Conservation (phyloP, 2,888 invertebrate genomes). For the Blastobasis lacticolella region DNA sequence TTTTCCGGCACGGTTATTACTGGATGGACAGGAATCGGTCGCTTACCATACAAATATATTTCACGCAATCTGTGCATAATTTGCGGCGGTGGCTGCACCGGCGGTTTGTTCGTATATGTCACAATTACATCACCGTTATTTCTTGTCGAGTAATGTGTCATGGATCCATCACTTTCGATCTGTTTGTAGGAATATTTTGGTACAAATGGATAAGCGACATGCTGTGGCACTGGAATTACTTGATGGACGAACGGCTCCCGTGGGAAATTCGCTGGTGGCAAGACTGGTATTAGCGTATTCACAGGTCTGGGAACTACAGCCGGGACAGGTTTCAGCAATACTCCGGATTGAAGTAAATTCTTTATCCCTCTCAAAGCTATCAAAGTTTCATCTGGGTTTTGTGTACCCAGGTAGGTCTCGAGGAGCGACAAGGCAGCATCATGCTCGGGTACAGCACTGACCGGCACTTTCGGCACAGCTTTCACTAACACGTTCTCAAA, state of each 20-base stretch:
- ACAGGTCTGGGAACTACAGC: not conserved
- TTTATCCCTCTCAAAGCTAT: conserved; percentile 23
- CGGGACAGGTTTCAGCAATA: conserved; percentile 5
- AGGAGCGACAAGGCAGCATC: conserved; percentile 17
- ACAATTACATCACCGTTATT: conserved; percentile 22
- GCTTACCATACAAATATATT: not conserved
- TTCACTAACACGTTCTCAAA: conserved; percentile 25
- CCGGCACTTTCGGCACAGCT: conserved; percentile 16
- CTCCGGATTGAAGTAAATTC: conserved; percentile 24
- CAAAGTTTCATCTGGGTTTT: conserved; percentile 22
- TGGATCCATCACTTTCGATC: conserved; percentile 18
- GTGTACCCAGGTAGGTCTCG: conserved; percentile 26
- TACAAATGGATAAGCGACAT: conserved; percentile 3
- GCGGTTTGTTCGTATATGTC: conserved; percentile 17
- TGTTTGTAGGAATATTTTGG: conserved; percentile 30
- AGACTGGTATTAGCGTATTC: not conserved
- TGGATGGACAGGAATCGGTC: not conserved
- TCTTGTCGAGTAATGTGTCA: conserved; percentile 22
- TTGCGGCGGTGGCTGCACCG: conserved; percentile 20
- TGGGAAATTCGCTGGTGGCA: not conserved
- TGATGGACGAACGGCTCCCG: not conserved
- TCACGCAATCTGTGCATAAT: conserved; percentile 13
- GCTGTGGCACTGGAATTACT: not conserved
- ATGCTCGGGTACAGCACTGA: conserved; percentile 10
- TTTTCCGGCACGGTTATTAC: not conserved